Percentiles rank a stretch among this genome's conserved stretches.
phyloP scores from a whole-genome alignment of 2,113 vertebrate genomes.

The Scatophagus argus region DNA sequence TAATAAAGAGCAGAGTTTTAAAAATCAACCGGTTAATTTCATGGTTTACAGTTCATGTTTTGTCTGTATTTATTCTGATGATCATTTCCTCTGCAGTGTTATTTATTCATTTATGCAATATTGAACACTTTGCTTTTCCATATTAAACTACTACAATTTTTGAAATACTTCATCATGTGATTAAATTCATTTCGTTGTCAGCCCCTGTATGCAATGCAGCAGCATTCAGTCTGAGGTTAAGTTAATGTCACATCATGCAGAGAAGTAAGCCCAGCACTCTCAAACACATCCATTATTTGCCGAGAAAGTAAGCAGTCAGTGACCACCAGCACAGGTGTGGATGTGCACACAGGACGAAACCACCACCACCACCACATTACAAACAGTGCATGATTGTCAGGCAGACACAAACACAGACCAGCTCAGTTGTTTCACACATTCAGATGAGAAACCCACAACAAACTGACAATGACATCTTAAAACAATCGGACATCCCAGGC shows the following conservation, averaged over 20 bases:
- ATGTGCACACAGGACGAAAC: slow-evolving; percentile 32
- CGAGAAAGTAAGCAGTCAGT: slow-evolving; percentile 30
- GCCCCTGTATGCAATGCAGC: slow-evolving; percentile 47
- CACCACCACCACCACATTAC: not conserved
- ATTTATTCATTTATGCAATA: not conserved
- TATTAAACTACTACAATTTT: not conserved
- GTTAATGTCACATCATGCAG: slow-evolving; percentile 65
- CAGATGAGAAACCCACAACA: not conserved
- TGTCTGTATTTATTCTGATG: not conserved
- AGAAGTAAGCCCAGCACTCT: slow-evolving; percentile 45
- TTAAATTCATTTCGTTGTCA: slow-evolving; percentile 19
- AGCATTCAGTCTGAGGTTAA: slow-evolving; percentile 43
- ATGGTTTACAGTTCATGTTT: not conserved
- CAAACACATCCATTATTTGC: slow-evolving; percentile 26
- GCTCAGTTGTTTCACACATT: slow-evolving; percentile 17
- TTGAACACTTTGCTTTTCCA: not conserved
- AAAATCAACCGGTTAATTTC: not conserved
- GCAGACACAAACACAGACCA: slow-evolving; percentile 14
- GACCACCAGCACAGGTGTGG: slow-evolving; percentile 23
- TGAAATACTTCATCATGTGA: not conserved
- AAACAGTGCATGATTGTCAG: not conserved
- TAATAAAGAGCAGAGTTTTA: too few relatives aligned
- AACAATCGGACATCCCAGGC: slow-evolving; percentile 28
- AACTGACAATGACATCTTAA: slow-evolving; percentile 16
- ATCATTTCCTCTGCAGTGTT: not conserved